Base-by-base conservation (phyloP, 2,888 invertebrate species). In the Nasonia oneida region DNA sequence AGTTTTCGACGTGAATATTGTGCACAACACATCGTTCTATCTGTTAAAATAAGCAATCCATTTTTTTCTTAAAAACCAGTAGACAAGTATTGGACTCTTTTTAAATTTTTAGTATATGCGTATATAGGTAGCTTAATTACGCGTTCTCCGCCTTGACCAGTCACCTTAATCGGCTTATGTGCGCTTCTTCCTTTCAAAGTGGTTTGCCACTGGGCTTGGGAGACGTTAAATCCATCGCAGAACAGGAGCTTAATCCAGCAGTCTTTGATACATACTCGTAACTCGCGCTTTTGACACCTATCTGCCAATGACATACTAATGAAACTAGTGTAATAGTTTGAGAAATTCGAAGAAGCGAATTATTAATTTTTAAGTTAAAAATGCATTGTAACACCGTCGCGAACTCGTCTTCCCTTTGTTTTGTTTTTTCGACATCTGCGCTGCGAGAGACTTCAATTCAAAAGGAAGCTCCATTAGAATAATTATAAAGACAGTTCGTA, bases 401-500 rank as follows among this genome's bases (percentile, higher is more conserved):
- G 4, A 29, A 64, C 29, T 10, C 12, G 2, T 61, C 23, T 8
- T 8, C 6, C 18, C 18, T 10, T 23, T 61, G n/a, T 61, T n/a
- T 23, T 61, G 61, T 8, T 61, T 23, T 8, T 8, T 42, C 6
- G 3, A 42, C 73, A 73, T 73, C 42, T 73, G 73, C 42, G 10
- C 42, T 42, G 15, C n/a, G 23, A 23, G 39, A 42, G 4, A 42
- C 10, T 73, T 73, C 12, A 73, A n/a, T 64, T 64, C 67, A 33
- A 67, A 67, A 29, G 42, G 37, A 42, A 64, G 47, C 37, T 50
- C 18, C 5, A 70, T 70, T 80, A 29, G 12, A 80, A 37, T 57
- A 57, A 39, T 81, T 81, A 80, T 61, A 42, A 73, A 71, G 73
- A 81, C 61, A 80, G 15, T 53, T 33, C 23, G n/a, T 80, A 80